phyloP scores from a whole-genome alignment of 2,888 invertebrate species.

The Capitulum mitella region DNA sequence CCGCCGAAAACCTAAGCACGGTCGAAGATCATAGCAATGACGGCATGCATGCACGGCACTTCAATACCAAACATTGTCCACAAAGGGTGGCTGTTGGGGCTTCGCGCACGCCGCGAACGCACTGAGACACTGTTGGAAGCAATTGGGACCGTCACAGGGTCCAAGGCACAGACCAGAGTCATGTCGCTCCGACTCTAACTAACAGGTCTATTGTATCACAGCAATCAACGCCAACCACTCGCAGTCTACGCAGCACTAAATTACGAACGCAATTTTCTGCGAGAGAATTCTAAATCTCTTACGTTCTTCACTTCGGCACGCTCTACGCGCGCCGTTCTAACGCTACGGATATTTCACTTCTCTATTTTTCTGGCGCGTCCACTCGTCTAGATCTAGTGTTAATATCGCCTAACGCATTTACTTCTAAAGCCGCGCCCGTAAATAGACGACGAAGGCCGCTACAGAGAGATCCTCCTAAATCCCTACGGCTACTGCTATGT shows the following conservation, averaged over 20 bases:
- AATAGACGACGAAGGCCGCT: neutral
- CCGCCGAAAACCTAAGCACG: too few relatives aligned
- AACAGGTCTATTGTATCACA: neutral
- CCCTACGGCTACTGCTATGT: slow-evolving; percentile 20
- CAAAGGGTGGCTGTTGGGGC: too few relatives aligned
- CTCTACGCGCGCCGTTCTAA: neutral
- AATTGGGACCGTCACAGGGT: too few relatives aligned
- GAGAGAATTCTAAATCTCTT: neutral
- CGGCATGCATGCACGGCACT: too few relatives aligned
- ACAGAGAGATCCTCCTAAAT: slow-evolving; percentile 5
- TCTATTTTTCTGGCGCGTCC: neutral
- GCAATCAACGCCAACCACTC: neutral
- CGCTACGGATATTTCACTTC: neutral
- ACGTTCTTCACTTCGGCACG: neutral
- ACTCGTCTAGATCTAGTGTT: slow-evolving; percentile 20
- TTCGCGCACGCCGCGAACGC: too few relatives aligned
- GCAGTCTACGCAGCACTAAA: neutral
- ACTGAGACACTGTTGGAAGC: too few relatives aligned
- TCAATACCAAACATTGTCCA: too few relatives aligned
- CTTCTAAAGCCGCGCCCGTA: neutral
- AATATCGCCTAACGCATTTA: neutral
- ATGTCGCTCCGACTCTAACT: neutral
- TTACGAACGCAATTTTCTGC: neutral
- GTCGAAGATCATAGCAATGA: too few relatives aligned
- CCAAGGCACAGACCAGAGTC: too few relatives aligned